Evolutionary conservation across 2,888 invertebrate genomes (phyloP), one percentile per base, ranked within the genome.

Genomic region (Marronus borbonicus): DNA sequence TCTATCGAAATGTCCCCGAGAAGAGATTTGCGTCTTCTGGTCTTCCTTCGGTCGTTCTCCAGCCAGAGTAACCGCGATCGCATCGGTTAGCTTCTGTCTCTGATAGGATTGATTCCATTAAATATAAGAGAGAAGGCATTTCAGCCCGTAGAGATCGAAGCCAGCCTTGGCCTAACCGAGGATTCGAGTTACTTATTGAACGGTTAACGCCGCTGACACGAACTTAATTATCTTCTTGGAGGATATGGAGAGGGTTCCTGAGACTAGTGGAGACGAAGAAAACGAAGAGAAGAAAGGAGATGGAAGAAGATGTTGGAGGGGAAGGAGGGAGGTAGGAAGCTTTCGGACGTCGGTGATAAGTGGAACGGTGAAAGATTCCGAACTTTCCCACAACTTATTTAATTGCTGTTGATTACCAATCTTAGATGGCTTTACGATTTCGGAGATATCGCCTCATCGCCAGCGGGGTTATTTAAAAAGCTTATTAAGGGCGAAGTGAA

Each of bases 141-240:
- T 7, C 49, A 36, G 20, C 55, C 55, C 20, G 20, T 50, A 14
- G 49, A 14, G 65, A 39, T 28, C 12, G n/a, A 44, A 17, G 14
- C 24, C n/a, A 52, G 17, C 55, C 24, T 50, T n/a, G 20, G 17
- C 39, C 58, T n/a, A 60, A 17, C 28, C 52, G 28, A 10, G 20
- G 72, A 70, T 58, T 36, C 39, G 58, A 77, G 79, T 81, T 81
- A 82, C 82, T 83, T 83, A 83, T 83, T 81, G 84, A 83, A 81
- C 83, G 83, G 80, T 80, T 81, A 81, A 81, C 81, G 81, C 81
- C 81, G 83, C 82, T 84, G 84, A 84, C 84, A 83, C 82, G 83
- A 83, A 84, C 84, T 84, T 83, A 84, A 84, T 84, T 84, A 84
- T 84, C 83, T 82, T 68, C 81, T 55, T 10, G 44, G 36, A 24